Percentiles rank a stretch among this genome's conserved stretches.
Conservation (phyloP, 2,113 vertebrate species). For the Calypte anna region DNA sequence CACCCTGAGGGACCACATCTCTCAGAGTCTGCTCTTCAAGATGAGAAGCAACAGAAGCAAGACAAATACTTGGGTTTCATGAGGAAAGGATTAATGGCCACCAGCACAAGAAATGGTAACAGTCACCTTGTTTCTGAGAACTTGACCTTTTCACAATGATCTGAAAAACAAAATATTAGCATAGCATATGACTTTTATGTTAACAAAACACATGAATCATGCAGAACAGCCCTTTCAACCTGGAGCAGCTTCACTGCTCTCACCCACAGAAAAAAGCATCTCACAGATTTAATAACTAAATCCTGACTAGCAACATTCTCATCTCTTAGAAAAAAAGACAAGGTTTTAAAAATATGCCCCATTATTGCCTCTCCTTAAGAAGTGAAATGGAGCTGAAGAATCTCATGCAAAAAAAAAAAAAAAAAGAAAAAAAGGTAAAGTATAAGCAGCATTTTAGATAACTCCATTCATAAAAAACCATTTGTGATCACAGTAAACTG, state of each 20-base stretch:
- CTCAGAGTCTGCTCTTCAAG: not conserved
- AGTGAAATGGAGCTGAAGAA: not conserved
- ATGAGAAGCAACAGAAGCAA: not conserved
- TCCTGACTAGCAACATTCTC: slow-evolving; percentile 8
- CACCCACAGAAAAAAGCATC: not conserved
- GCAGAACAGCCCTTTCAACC: not conserved
- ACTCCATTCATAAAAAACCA: not conserved
- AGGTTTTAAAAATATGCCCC: not conserved
- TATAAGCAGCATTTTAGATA: not conserved
- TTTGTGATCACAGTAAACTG: not conserved
- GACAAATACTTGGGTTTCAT: not conserved
- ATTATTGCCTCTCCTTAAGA: not conserved
- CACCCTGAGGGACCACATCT: accelerated
- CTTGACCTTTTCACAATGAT: not conserved
- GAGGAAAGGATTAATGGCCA: not conserved
- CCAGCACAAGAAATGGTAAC: not conserved
- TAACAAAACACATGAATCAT: not conserved
- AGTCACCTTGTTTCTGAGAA: not conserved
- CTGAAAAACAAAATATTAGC: not conserved
- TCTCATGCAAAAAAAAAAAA: not conserved
- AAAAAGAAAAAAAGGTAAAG: not conserved
- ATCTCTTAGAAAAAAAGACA: not conserved
- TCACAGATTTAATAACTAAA: not conserved
- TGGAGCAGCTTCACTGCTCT: not conserved
- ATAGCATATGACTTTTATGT: not conserved